Base-by-base conservation (phyloP, 92 coral and sea anemone genomes). In the Porites rus region DNA sequence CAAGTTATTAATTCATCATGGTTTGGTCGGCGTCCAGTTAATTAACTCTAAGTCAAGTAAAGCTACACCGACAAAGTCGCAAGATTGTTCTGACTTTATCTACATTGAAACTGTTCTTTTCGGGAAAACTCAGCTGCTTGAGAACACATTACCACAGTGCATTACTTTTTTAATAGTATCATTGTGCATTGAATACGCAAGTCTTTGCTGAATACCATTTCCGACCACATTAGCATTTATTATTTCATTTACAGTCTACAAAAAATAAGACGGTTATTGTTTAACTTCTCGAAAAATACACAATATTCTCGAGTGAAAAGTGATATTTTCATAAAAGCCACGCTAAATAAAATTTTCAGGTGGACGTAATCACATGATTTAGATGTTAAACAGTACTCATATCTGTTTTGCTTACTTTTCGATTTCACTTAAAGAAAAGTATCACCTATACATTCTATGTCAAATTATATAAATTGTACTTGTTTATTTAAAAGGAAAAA, bases 21-120 rank as follows among this genome's bases (percentile, higher is more conserved):
- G 51, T 80, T 71, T 81, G 69, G 86, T 53, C 31, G 17, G 70
- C 69, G 69, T 81, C 78, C 78, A 81, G 86, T 81, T 81, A 81
- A 81, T 81, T 70, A 70, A 13, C 69, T 69, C 21, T 4, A 28
- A 62, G 58, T 1, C 20, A 18, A 54, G 53, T 81, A 54, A 38
- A 56, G 69, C 50, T 56, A 19, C 43, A 21, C 83, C 56, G 78
- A 72, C 56, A 54, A 62, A 70, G 43, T 60, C 70, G 10, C 28
- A 13, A 53, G 24, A n/a, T 38, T 81, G 59, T 24, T 69, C 81
- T 51, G 78, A 52, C 78, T 52, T 10, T 19, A 14, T 72, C 43
- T 16, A 50, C 20, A 10, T 13, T 72, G 77, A 20, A 25, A 81
- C 59, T 60, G 53, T 54, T 24, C 65, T 69, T 25, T 59, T 21